Percentiles rank a stretch among this genome's conserved stretches.
These are phyloP conservation scores for Patella vulgata DNA, from an alignment of 1,140 invertebrate genomes.

Conservation along the genomic window DNA sequence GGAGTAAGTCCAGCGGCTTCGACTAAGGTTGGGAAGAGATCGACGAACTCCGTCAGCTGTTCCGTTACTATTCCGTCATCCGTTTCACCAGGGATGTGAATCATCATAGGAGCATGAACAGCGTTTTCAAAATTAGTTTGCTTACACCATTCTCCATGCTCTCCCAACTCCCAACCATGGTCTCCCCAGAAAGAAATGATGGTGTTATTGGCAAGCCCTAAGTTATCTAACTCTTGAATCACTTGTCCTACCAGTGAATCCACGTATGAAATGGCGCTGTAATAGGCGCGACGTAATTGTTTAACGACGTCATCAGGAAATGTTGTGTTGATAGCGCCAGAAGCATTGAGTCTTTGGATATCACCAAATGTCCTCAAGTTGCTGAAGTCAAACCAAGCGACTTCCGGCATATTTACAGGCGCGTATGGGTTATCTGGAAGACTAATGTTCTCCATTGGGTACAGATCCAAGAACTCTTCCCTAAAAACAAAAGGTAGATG, in stretches of 20 bases:
- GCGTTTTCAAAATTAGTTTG: too few species aligned
- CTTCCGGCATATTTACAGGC: conserved; percentile 18
- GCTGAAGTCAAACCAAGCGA: conserved; percentile 14
- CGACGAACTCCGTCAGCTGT: conserved; percentile 77
- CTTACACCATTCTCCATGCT: too few species aligned
- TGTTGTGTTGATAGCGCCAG: conserved; percentile 5
- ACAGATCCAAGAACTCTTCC: too few species aligned
- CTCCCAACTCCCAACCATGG: too few species aligned
- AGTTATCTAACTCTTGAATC: too few species aligned
- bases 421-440: conserved; percentile 15
- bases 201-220: too few species aligned
- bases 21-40: conserved; percentile 84
- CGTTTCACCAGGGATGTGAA: conserved; percentile 69
- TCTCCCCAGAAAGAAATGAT: too few species aligned
- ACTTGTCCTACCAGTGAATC: conserved; percentile 25
- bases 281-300: conserved; percentile 23
- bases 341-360: too few species aligned
- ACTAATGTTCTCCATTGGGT: too few species aligned
- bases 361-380: too few species aligned
- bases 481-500: too few species aligned
- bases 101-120: too few species aligned
- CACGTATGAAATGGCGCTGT: conserved; percentile 11
- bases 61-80: conserved; percentile 20
- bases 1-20: conserved; percentile 74
- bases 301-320: conserved; percentile 7